phyloP scores from a whole-genome alignment of 1,140 invertebrate species.

The Babylonia areolata region DNA sequence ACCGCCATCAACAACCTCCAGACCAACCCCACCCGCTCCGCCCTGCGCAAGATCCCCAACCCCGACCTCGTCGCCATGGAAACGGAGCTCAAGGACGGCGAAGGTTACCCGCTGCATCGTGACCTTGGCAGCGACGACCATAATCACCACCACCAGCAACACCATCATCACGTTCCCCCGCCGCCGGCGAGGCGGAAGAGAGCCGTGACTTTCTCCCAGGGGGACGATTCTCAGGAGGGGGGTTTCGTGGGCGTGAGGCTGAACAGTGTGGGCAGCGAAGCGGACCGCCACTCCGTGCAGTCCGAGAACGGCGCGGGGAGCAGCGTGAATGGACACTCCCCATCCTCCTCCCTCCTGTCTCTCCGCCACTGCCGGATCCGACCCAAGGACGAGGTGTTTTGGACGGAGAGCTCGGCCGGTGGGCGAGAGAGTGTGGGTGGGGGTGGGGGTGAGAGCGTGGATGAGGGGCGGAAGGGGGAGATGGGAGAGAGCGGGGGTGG shows the following conservation, averaged over 20 bases:
- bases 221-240: background rate
- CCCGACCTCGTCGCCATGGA: constrained; percentile 25
- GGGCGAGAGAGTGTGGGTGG: background rate
- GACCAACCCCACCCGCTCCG: constrained; percentile 25
- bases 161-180: no score
- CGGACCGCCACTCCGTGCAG: background rate
- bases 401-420: constrained; percentile 9
- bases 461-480: background rate
- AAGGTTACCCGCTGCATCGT: background rate
- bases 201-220: constrained; percentile 17
- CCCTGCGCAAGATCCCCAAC: constrained; percentile 20
- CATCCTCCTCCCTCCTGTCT: constrained; percentile 31
- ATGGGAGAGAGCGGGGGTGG: background rate
- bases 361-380: constrained; percentile 36
- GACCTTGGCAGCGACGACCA: background rate
- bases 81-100: background rate
- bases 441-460: background rate
- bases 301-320: background rate
- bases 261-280: background rate
- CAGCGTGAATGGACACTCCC: constrained; percentile 1
- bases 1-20: constrained; percentile 31
- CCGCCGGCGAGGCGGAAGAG: background rate
- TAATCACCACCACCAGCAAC: no score
- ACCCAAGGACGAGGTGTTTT: constrained; percentile 32
- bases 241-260: background rate